Conservation (phyloP, 2,888 invertebrate genomes). For the Agonopterix heracliana region DNA sequence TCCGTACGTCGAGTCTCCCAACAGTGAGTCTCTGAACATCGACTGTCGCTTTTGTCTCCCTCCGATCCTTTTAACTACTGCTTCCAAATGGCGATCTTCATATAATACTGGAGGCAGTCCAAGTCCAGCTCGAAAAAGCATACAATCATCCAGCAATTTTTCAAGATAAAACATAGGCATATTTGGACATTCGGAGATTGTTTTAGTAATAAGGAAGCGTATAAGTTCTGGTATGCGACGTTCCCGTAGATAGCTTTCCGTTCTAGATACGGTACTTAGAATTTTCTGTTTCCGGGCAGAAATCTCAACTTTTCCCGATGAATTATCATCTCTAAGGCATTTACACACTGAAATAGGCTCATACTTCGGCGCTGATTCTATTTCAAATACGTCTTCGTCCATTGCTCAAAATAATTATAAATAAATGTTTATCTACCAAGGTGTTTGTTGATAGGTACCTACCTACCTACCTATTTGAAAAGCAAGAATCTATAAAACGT, state of each 20-base stretch:
- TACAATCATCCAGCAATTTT: conserved; percentile 52
- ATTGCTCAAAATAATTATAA: conserved; percentile 1
- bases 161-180: conserved; percentile 41
- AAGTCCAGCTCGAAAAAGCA: conserved; percentile 57
- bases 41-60: no score
- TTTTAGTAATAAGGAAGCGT: conserved; percentile 50
- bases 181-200: conserved; percentile 36
- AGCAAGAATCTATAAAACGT: no score
- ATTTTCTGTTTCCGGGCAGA: conserved; percentile 39
- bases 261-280: conserved; percentile 39
- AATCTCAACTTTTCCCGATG: conserved; percentile 27
- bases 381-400: conserved; percentile 22
- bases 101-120: conserved; percentile 54
- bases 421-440: no score
- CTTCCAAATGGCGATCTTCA: conserved; percentile 53
- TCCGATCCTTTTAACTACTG: no score
- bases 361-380: conserved; percentile 12
- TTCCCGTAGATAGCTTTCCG: conserved; percentile 52
- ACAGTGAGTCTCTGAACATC: no score
- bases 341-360: conserved; percentile 35
- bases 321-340: conserved; percentile 33
- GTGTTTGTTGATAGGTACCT: no score
- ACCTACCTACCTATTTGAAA: no score
- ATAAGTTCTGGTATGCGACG: conserved; percentile 60
- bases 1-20: no score